These are phyloP conservation scores for Catocala fraxini DNA, from an alignment of 2,888 invertebrate genomes.

Conservation along the genomic window DNA sequence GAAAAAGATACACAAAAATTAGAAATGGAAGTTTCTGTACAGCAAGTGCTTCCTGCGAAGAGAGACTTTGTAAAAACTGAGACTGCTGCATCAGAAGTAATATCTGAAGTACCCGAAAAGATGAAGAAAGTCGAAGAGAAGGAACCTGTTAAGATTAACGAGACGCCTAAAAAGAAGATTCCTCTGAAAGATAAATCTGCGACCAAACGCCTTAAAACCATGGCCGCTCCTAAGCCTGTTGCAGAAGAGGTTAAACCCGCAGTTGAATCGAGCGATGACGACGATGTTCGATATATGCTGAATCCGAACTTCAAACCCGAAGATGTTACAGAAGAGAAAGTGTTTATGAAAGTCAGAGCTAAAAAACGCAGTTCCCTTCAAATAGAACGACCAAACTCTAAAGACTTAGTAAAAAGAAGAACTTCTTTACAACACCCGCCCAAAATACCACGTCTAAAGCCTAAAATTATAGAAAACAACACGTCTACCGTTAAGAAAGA, in stretches of 20 bases:
- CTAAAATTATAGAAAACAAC: constrained; percentile 64
- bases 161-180: constrained; percentile 68
- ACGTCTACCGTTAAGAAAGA: constrained; percentile 50
- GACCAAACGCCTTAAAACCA: constrained; percentile 65
- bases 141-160: constrained; percentile 45
- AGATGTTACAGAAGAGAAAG: constrained; percentile 62
- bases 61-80: constrained; percentile 39
- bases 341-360: constrained; percentile 76
- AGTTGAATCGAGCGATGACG: constrained; percentile 73
- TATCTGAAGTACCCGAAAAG: constrained; percentile 49
- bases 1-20: constrained; percentile 26
- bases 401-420: constrained; percentile 73
- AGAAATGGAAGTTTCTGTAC: constrained; percentile 31
- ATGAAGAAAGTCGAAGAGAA: constrained; percentile 54
- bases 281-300: constrained; percentile 80
- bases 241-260: constrained; percentile 48
- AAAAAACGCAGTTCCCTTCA: constrained; percentile 78
- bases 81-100: constrained; percentile 28
- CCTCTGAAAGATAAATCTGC: constrained; percentile 58
- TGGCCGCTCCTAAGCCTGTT: constrained; percentile 39
- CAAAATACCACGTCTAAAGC: constrained; percentile 74
- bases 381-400: constrained; percentile 77
- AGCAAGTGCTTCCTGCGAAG: constrained; percentile 39
- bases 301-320: constrained; percentile 75
- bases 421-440: constrained; percentile 78